Evolutionary conservation across 2,888 invertebrate species (phyloP).

Genomic region (Siphonodentalium dalli): DNA sequence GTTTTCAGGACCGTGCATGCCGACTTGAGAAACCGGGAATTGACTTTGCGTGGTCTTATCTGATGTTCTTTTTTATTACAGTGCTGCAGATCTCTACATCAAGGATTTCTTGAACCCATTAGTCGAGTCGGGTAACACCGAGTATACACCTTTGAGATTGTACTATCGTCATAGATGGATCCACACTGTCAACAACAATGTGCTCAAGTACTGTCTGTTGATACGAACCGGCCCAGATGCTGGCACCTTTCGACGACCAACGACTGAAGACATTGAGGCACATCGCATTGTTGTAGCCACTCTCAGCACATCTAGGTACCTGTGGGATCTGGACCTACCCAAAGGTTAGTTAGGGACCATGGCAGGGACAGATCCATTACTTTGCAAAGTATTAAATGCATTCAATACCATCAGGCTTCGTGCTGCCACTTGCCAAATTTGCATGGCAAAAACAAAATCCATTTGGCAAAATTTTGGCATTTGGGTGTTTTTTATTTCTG

Average conservation of each 20-base stretch:
- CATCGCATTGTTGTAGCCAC: slow-evolving; percentile 81
- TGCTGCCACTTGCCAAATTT: no score
- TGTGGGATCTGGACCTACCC: slow-evolving; percentile 75
- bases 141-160: slow-evolving; percentile 77
- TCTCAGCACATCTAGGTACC: slow-evolving; percentile 78
- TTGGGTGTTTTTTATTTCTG: no score
- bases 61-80: slow-evolving; percentile 35
- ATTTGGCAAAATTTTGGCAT: no score
- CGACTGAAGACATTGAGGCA: slow-evolving; percentile 75
- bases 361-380: no score
- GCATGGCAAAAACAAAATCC: no score
- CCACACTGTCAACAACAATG: slow-evolving; percentile 77
- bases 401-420: no score
- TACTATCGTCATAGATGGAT: slow-evolving; percentile 83
- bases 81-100: slow-evolving; percentile 84
- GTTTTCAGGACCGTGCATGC: no score
- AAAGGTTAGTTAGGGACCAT: slow-evolving; percentile 67
- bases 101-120: slow-evolving; percentile 83
- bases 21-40: no score
- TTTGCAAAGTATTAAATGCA: no score
- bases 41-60: no score
- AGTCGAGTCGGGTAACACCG: slow-evolving; percentile 73
- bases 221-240: slow-evolving; percentile 62
- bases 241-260: slow-evolving; percentile 74
- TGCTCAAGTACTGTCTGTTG: slow-evolving; percentile 78